Base-by-base conservation (phyloP, 1,140 invertebrate genomes). In the Cardiocondyla obscurior region DNA sequence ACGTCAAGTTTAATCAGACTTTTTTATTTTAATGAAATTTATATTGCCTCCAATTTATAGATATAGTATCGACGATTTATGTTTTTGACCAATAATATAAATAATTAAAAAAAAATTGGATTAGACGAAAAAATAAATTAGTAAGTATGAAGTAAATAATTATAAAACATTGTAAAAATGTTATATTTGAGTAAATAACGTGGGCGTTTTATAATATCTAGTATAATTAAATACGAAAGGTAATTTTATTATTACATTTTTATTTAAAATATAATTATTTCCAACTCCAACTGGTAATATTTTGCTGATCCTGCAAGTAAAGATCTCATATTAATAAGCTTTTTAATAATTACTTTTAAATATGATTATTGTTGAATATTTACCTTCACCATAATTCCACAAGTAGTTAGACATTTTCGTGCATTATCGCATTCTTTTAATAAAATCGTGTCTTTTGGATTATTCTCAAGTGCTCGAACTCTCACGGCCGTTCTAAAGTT, bases 361-460 rank as follows among this genome's bases (percentile, higher is more conserved):
- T 67, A 36, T 49, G 25, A 33, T 28, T 42, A 10, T n/a, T 60
- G 16, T 28, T 28, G 19, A 30, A 69, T 64, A 22, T 28, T 39
- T 84, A 94, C 93, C 83, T 93, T 93, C 5, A 97, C 93, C 89
- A 94, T 92, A 81, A 98, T 94, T 81, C 97, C 96, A 85, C 94
- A 94, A 74, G 94, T 91, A 57, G 94, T 94, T 82, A 98, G 94
- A 87, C 96, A 93, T 86, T 95, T 94, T 74, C 97, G 94, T 2
- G 96, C 93, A 44, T 95, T 90, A 94, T 98, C 97, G 94, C 97
- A 98, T 36, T 96, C 94, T 74, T 91, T 92, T 57, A 98, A 93
- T n/a, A 97, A 83, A 57, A 95, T 93, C 64, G 94, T 91, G 90
- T 96, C 94, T 90, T 96, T 96, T 25, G 60, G 82, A 84, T 86